Base-by-base conservation (phyloP, 2,797 vertebrate species). In the Mormyrops boulengeri region DNA sequence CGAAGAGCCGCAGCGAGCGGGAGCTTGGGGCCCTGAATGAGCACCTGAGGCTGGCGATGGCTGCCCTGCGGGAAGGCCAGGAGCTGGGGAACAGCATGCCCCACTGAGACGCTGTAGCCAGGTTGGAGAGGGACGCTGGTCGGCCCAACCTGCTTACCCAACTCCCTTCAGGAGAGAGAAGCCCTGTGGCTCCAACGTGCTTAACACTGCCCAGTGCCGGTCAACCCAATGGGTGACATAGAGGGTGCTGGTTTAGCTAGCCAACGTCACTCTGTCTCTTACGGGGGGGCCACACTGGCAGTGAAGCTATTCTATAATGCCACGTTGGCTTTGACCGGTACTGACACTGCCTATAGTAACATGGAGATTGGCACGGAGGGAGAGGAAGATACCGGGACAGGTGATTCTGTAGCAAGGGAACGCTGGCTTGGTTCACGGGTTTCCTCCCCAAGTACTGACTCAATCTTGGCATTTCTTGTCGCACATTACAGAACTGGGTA, bases 1-100 rank as follows among this genome's bases (percentile, higher is more conserved):
- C 96, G 22, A 98, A 96, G 94, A 95, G 95, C 0, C 95, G 94
- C 2, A 96, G 96, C 0, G 96, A 97, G 91, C 91, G 96, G 57
- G 97, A 99, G 94, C 96, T 96, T 0, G 94, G 94, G 89, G 96
- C 97, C 91, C 96, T 99, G 86, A 97, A 96, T 53, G 96, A 98
- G 93, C 98, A 98, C 90, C 93, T 98, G 91, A 96, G 96, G 91
- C 95, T 98, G 88, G 95, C 97, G 90, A 96, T 96, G 84, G 96
- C 97, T 0, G 97, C 96, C 12, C 94, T 98, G 91, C 96, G 96
- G 91, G 97, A 98, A 93, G 96, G 95, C 92, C 92, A 95, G 91
- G 91, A 95, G 0, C 92, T 92, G 90, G 92, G 93, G 80, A 94
- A 95, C 92, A 96, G 94, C 8, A 9, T 94, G 30, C 8, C 92